These are phyloP conservation scores for Rachycentron canadum DNA, from an alignment of 2,797 vertebrate genomes.

Conservation along the genomic window DNA sequence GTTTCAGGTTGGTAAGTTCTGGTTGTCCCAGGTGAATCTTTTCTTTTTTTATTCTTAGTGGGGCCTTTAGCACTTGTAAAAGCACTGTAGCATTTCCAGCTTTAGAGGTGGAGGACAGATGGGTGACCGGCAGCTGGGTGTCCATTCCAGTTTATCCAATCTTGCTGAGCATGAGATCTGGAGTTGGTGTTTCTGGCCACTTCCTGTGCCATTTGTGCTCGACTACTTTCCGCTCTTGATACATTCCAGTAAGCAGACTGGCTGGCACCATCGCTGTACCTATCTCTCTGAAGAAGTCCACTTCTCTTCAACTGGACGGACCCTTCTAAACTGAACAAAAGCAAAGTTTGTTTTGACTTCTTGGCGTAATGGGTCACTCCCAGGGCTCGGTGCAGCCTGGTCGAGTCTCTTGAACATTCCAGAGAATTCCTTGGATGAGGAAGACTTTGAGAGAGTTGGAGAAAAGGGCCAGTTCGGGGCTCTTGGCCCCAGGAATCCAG, in stretches of 20 bases:
- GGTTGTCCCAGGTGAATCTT: slow-evolving; percentile 79
- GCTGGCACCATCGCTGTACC: slow-evolving; percentile 32
- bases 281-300: slow-evolving; percentile 8
- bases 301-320: slow-evolving; percentile 25
- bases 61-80: slow-evolving; percentile 86
- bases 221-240: slow-evolving; percentile 55
- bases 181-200: slow-evolving; percentile 31
- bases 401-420: slow-evolving; percentile 70
- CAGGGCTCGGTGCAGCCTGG: slow-evolving; percentile 25
- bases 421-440: slow-evolving; percentile 43
- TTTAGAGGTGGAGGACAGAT: slow-evolving; percentile 14
- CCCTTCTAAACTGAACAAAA: slow-evolving; percentile 17
- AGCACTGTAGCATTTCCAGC: slow-evolving; percentile 80
- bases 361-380: background rate
- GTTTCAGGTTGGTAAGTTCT: slow-evolving; percentile 79
- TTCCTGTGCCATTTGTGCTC: slow-evolving; percentile 41
- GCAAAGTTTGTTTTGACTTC: background rate
- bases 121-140: slow-evolving; percentile 29
- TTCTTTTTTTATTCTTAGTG: slow-evolving; percentile 75
- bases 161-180: slow-evolving; percentile 38
- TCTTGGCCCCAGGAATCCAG: slow-evolving; percentile 9
- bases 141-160: slow-evolving; percentile 53
- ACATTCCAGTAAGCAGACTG: slow-evolving; percentile 78
- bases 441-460: background rate
- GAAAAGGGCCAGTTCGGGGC: background rate